phyloP scores from a whole-genome alignment of 2,113 vertebrate genomes.

The Notarius lentiginosus region DNA sequence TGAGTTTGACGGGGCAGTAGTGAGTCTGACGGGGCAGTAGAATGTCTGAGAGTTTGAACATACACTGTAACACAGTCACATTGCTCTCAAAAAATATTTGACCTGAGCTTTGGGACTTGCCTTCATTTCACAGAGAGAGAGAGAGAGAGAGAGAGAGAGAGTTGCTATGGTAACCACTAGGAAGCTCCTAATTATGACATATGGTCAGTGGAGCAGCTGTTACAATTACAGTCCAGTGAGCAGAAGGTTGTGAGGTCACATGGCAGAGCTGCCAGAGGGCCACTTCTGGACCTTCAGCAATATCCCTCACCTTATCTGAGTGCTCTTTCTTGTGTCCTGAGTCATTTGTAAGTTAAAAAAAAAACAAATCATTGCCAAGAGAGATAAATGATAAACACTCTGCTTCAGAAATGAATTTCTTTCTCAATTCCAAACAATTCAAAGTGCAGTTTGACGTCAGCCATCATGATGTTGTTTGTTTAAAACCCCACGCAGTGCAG shows the following conservation, averaged over 20 bases:
- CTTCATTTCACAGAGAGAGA: neutral
- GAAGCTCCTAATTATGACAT: neutral
- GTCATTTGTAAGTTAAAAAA: neutral
- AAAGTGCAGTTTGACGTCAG: neutral
- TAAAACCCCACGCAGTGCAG: neutral
- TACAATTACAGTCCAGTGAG: neutral
- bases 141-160: too few relatives aligned
- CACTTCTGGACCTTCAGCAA: neutral
- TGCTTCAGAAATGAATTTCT: neutral
- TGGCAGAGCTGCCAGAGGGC: neutral
- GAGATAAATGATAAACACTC: neutral
- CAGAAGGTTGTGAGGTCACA: neutral
- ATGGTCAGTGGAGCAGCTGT: neutral
- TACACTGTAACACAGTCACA: neutral
- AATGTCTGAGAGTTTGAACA: neutral
- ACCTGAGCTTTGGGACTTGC: neutral
- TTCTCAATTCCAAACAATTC: neutral
- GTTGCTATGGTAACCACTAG: conserved; percentile 26
- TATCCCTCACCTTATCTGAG: neutral
- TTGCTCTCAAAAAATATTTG: neutral
- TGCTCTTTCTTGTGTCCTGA: neutral
- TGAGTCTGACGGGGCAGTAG: too few relatives aligned
- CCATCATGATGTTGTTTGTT: neutral
- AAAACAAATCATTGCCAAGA: neutral
- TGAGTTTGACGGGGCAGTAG: too few relatives aligned